Conservation (phyloP, 2,888 invertebrate genomes). For the Ophion ventricosus region DNA sequence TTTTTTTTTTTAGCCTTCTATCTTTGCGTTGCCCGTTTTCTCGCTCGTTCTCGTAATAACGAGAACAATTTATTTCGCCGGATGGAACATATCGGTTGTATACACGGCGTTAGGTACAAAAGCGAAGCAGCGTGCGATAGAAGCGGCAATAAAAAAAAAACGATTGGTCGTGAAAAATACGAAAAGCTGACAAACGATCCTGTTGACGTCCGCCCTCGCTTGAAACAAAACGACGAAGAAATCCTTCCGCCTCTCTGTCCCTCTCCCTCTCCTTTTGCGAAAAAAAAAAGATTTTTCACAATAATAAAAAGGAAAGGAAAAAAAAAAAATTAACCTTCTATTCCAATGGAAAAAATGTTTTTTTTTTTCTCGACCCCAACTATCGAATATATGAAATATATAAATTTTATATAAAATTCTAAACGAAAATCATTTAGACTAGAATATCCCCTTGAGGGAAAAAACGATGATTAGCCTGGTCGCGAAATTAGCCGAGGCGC, state of each 20-base stretch:
- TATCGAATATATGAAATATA: slow-evolving; percentile 54
- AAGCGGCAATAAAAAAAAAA: slow-evolving; percentile 55
- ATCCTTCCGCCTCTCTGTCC: slow-evolving; percentile 38
- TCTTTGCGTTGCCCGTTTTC: slow-evolving; percentile 14
- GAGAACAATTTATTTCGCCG: slow-evolving; percentile 69
- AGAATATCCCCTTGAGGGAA: too few relatives aligned
- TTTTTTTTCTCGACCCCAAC: slow-evolving; percentile 76
- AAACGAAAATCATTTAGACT: too few relatives aligned
- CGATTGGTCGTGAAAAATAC: slow-evolving; percentile 71
- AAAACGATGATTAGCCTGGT: slow-evolving; percentile 1
- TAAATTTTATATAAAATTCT: too few relatives aligned
- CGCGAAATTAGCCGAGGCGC: slow-evolving; percentile 25
- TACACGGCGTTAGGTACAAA: slow-evolving; percentile 55
- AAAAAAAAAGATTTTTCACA: too few relatives aligned
- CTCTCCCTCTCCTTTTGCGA: slow-evolving; percentile 26
- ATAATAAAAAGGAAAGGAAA: too few relatives aligned
- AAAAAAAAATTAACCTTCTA: too few relatives aligned
- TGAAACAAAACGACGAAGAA: slow-evolving; percentile 76
- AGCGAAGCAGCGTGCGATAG: slow-evolving; percentile 54
- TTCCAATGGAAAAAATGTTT: too few relatives aligned
- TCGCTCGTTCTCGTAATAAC: slow-evolving; percentile 64
- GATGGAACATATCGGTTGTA: slow-evolving; percentile 50
- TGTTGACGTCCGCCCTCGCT: slow-evolving; percentile 79
- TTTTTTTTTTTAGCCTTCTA: slow-evolving; percentile 39
- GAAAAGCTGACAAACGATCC: slow-evolving; percentile 80